These are phyloP conservation scores for Xanthia icteritia DNA, from an alignment of 2,888 invertebrate species.

Conservation along the genomic window DNA sequence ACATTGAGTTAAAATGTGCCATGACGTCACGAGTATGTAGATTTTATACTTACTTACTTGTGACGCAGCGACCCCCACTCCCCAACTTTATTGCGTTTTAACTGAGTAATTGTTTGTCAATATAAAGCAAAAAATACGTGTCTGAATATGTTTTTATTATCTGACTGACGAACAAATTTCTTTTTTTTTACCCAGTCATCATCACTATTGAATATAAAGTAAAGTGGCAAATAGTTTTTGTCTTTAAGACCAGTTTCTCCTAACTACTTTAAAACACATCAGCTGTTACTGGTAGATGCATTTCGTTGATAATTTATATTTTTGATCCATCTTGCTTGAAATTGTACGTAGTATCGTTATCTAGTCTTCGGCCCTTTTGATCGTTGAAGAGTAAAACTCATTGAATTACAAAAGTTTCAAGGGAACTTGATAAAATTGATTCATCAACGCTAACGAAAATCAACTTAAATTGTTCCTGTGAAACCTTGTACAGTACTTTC, in stretches of 20 bases:
- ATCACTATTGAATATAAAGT: constrained; percentile 21
- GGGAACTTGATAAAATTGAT: constrained; percentile 24
- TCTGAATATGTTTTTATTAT: too few relatives aligned
- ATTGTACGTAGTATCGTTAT: constrained; percentile 16
- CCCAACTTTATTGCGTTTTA: too few relatives aligned
- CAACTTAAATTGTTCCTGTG: constrained; percentile 9
- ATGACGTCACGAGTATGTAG: too few relatives aligned
- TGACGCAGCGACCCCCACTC: too few relatives aligned
- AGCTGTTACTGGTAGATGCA: constrained; percentile 44
- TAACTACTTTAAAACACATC: constrained; percentile 52
- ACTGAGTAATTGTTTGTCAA: too few relatives aligned
- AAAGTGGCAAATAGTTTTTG: constrained; percentile 14
- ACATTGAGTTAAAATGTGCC: too few relatives aligned
- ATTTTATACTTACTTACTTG: too few relatives aligned
- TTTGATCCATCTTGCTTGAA: constrained; percentile 44
- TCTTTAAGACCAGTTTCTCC: constrained; percentile 10
- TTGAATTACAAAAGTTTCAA: constrained; percentile 32
- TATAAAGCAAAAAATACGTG: too few relatives aligned
- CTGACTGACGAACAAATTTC: too few relatives aligned
- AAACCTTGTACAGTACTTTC: constrained; percentile 6
- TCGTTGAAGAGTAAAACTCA: constrained; percentile 20
- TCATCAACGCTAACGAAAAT: constrained; percentile 19
- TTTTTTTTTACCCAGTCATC: too few relatives aligned
- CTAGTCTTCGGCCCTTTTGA: background rate
- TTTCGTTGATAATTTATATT: constrained; percentile 52